These are phyloP conservation scores for Sprattus sprattus DNA, from an alignment of 2,113 vertebrate genomes.

Conservation along the genomic window DNA sequence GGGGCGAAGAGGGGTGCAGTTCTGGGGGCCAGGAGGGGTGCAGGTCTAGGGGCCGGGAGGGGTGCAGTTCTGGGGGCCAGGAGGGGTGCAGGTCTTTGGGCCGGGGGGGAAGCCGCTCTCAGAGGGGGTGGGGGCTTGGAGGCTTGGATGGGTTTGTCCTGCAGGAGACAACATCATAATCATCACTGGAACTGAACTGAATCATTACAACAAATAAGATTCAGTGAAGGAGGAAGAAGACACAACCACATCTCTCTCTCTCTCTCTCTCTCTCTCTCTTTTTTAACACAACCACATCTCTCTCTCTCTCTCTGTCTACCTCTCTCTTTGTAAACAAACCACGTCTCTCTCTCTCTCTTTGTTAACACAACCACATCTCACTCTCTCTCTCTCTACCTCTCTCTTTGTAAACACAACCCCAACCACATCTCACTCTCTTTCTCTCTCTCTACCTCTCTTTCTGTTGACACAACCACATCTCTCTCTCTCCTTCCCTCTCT, in stretches of 20 bases:
- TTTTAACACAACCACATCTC: no score
- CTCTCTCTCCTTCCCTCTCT: no score
- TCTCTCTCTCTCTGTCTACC: no score
- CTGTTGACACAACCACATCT: no score
- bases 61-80: not conserved
- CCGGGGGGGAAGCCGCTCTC: no score
- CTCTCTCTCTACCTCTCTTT: no score
- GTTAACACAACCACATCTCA: no score
- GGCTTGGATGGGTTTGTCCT: not conserved
- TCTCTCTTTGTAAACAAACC: no score
- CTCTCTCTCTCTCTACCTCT: no score
- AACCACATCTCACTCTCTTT: no score
- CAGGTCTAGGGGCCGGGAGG: not conserved
- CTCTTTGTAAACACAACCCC: no score
- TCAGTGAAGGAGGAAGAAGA: not conserved
- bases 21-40: not conserved
- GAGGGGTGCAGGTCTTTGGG: not conserved
- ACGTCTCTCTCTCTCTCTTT: not conserved
- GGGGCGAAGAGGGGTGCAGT: not conserved
- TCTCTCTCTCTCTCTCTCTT: no score
- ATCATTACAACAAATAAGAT: not conserved
- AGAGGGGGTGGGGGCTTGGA: not conserved
- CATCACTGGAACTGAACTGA: not conserved
- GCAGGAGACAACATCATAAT: not conserved
- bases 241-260: not conserved